Conservation (phyloP, 2,113 vertebrate genomes). For the Microtus ochrogaster region DNA sequence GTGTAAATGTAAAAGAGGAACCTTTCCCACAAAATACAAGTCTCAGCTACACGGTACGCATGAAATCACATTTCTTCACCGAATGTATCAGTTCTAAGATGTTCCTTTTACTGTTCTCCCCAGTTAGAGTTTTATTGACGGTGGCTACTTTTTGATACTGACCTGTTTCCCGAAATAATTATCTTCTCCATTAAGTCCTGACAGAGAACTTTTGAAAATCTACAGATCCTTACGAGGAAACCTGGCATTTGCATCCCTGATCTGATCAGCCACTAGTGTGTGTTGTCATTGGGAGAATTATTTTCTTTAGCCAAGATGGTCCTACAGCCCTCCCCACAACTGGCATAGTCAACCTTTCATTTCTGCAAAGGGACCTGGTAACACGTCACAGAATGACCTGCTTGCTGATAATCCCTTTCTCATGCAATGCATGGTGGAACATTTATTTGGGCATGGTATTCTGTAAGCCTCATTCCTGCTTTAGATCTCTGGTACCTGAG, state of each 20-base stretch:
- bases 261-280: too few species aligned
- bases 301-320: background rate
- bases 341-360: background rate
- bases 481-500: background rate
- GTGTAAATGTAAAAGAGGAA: background rate
- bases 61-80: background rate
- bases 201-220: background rate
- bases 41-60: background rate
- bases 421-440: background rate
- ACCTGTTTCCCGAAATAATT: background rate
- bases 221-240: background rate
- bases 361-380: background rate
- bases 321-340: too few species aligned
- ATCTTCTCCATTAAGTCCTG: background rate
- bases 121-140: background rate
- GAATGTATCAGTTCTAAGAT: background rate
- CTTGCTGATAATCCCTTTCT: background rate
- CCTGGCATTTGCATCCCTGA: background rate
- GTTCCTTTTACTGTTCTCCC: background rate
- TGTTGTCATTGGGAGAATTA: background rate
- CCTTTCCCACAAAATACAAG: background rate
- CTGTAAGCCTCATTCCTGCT: background rate
- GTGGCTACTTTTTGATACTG: background rate
- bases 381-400: background rate
- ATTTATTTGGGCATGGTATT: background rate